Evolutionary conservation across 2,797 vertebrate genomes (phyloP), one percentile per base, ranked within the genome.

Genomic region (Gymnoscopelus braueri): DNA sequence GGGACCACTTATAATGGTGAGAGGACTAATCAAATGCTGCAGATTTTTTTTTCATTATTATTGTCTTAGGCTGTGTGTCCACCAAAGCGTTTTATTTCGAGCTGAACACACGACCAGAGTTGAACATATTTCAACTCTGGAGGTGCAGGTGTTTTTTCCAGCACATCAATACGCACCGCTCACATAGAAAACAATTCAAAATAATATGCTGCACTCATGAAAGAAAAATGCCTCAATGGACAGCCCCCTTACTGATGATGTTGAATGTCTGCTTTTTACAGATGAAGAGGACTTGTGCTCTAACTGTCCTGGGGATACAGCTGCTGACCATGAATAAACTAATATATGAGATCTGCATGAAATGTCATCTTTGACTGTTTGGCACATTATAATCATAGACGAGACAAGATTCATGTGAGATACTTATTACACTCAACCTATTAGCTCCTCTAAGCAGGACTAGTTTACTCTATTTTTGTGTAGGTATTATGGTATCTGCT

Each of bases 1-100:
- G 97, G 97, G 75, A 99, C 95, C 29, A 92, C 96, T 0, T 99
- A 96, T 72, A 94, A 97, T 84, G 97, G 98, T 99, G 87, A 88
- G 90, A 90, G 90, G 77, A 91, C 90, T 93, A 69, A 86, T 82
- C 61, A 29, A n/a, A 53, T 39, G 6, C 3, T 68, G 1, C 24
- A 4, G 4, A 57, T 49, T 57, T 55, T n/a, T 50, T 44, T 3
- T 6, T 64, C 1, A 50, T 53, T 35, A 19, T 66, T 64, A 49
- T 66, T 54, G 63, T 7, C 39, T 39, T 39, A 39, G 8, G 8
- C 6, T 35, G 39, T 39, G 39, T 39, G 32, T 32, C 32, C 39
- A 39, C 39, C 8, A 39, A 39, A 39, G 39, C 7, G 39, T 39
- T 35, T 39, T 9, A 39, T 39, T 39, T 6, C 39, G 6, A 8